These are phyloP conservation scores for Orthonevra nobilis DNA, from an alignment of 2,888 invertebrate species.

Conservation along the genomic window DNA sequence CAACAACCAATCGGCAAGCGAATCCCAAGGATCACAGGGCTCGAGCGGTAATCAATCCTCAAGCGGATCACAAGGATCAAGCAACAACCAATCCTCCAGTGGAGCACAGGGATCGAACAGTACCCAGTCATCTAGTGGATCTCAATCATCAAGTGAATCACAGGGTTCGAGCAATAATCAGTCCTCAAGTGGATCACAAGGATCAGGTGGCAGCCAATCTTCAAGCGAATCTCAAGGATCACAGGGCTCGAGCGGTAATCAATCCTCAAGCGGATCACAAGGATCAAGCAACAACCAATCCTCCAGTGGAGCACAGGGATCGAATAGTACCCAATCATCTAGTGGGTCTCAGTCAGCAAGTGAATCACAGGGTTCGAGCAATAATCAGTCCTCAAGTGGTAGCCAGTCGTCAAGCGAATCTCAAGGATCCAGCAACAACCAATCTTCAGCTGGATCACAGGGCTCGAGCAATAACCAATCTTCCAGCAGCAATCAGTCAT, in stretches of 20 bases:
- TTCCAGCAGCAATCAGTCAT: constrained; percentile 44
- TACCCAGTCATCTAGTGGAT: neutral
- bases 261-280: constrained; percentile 38
- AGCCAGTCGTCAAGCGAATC: constrained; percentile 3
- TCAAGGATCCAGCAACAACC: constrained; percentile 16
- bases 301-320: constrained; percentile 56
- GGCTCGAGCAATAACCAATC: constrained; percentile 42
- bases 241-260: constrained; percentile 60
- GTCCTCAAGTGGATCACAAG: constrained; percentile 3
- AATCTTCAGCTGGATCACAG: constrained; percentile 8
- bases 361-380: no score
- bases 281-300: constrained; percentile 18
- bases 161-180: constrained; percentile 21
- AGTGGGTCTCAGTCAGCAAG: no score
- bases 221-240: neutral
- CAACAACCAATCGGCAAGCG: constrained; percentile 12
- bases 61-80: constrained; percentile 16
- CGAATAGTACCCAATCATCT: constrained; percentile 60
- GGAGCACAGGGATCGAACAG: no score
- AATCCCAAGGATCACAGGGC: no score
- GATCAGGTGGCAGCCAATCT: constrained; percentile 40
- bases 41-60: constrained; percentile 14
- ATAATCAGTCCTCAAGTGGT: constrained; percentile 38
- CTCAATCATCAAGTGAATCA: constrained; percentile 25
- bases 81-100: constrained; percentile 11